Percentiles rank a stretch among this genome's conserved stretches.
Evolutionary conservation across 1,140 invertebrate genomes (phyloP).

Genomic region (Octopus sinensis): DNA sequence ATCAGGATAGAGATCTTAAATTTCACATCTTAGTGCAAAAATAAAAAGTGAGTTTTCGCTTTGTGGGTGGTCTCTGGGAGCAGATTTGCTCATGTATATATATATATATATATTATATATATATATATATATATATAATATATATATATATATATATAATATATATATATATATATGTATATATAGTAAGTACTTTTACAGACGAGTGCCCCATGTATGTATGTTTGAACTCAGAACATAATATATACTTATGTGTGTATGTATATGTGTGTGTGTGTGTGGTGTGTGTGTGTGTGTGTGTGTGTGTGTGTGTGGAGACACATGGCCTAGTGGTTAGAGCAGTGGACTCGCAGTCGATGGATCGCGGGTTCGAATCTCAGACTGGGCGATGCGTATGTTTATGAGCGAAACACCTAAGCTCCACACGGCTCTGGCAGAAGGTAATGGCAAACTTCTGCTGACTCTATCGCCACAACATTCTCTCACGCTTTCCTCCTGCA

Average conservation of each 20-base stretch:
- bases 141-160: not conserved
- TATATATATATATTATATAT: slow-evolving; percentile 5
- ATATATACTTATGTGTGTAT: not conserved
- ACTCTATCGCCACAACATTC: too few species aligned
- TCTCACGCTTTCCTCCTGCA: too few species aligned
- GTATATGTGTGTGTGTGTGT: not conserved
- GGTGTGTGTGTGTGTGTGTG: not conserved
- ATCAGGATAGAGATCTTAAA: too few species aligned
- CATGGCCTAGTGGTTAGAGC: not conserved
- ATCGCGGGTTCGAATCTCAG: too few species aligned
- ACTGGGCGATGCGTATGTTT: too few species aligned
- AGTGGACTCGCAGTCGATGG: not conserved
- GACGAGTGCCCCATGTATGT: not conserved
- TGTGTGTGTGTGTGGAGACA: not conserved
- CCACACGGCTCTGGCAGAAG: too few species aligned
- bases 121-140: not conserved
- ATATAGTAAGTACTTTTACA: not conserved
- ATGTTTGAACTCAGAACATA: not conserved
- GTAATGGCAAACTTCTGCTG: too few species aligned
- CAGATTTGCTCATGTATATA: not conserved
- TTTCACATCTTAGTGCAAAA: too few species aligned
- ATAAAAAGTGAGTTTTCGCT: too few species aligned
- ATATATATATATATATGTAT: not conserved
- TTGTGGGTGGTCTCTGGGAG: not conserved
- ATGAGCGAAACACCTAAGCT: too few species aligned